Base-by-base conservation (phyloP, 2,113 vertebrate genomes). In the Cyanoramphus novaezelandiae region DNA sequence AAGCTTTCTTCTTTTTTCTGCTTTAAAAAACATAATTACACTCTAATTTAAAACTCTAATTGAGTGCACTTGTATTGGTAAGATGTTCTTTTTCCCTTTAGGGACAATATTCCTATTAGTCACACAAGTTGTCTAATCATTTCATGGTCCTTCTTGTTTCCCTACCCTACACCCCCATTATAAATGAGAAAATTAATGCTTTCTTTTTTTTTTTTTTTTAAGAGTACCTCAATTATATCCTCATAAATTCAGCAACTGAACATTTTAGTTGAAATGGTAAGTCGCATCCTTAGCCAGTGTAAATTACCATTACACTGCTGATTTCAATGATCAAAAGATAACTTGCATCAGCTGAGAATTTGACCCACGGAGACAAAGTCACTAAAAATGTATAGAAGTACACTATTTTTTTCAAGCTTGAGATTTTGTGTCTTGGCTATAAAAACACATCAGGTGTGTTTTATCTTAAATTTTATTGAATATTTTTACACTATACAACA, bases 21-120 rank as follows among this genome's bases (percentile, higher is more conserved):
- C 39, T 17, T 92, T 68, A 95, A 97, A 97, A 92, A 88, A 96
- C 65, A 87, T 95, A 98, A 98, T 97, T 97, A 93, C 95, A 93
- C 86, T 96, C 94, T 96, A 97, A 97, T 97, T 97, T 97, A 95
- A 97, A 98, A 97, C 96, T 92, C 94, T 97, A 98, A 98, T 97
- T 95, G 95, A 98, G 95, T 91, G 87, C 76, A 97, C 88, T 96
- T 95, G 53, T 92, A 93, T 97, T 96, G 57, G 15, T 95, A 97
- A 97, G 91, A 96, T 96, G 82, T 96, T 95, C 93, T 87, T 92
- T 87, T 95, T 90, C 95, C 93, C 95, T 97, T 97, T 94, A 97
- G 96, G 96, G 96, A 96, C 90, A 91, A 77, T 94, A 97, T 97
- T 97, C 93, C 94, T 98, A 98, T 97, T 98, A 98, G 97, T 98